Conservation (phyloP, 2,113 vertebrate species). For the Cnemophilus loriae region DNA sequence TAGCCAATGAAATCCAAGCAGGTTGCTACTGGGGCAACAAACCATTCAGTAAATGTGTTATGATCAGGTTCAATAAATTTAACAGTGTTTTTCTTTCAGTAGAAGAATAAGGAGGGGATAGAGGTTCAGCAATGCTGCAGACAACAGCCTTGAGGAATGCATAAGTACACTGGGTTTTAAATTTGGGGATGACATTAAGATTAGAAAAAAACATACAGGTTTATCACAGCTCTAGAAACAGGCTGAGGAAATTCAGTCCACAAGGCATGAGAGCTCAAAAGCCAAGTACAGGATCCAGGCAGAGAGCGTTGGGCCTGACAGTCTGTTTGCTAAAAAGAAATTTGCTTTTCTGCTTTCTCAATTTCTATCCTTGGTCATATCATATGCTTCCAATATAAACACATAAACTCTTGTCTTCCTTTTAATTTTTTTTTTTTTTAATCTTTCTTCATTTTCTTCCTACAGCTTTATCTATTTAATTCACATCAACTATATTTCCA, state of each 20-base stretch:
- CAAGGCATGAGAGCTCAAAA: background rate
- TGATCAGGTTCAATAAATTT: background rate
- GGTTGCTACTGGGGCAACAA: background rate
- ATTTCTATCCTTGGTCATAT: background rate
- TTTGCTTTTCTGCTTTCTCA: background rate
- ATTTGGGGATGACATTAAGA: background rate
- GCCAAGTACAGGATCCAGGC: background rate
- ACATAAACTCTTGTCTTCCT: background rate
- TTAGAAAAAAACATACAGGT: background rate
- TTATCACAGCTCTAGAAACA: background rate
- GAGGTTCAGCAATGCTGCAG: background rate
- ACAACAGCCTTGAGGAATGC: background rate
- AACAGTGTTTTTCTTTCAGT: background rate
- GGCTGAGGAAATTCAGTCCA: background rate
- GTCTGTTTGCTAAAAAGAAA: background rate
- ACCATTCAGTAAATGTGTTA: background rate
- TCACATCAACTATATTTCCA: background rate
- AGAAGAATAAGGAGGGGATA: background rate
- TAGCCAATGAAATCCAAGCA: background rate
- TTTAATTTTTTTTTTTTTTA: background rate
- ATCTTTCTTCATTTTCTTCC: background rate
- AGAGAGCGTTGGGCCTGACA: background rate
- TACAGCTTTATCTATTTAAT: background rate
- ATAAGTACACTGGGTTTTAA: background rate
- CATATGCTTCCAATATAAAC: background rate